phyloP scores from a whole-genome alignment of 2,797 vertebrate species.

The Danionella dracula region DNA sequence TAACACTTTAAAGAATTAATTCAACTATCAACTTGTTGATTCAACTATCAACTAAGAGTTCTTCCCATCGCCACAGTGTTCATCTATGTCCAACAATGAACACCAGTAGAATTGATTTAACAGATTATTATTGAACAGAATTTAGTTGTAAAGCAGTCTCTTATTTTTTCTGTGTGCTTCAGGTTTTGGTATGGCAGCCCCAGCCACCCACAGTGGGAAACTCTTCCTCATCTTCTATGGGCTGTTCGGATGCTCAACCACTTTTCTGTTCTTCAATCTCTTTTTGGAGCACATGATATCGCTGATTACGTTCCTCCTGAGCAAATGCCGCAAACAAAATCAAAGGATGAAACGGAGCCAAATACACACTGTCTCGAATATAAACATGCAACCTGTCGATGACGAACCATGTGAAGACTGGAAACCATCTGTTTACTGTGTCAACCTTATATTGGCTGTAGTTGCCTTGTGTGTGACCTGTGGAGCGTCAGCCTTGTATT shows the following conservation, averaged over 20 bases:
- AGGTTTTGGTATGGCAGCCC: constrained; percentile 63
- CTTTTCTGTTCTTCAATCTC: constrained; percentile 63
- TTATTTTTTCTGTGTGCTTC: background rate
- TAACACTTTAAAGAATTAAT: no score
- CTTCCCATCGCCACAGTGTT: no score
- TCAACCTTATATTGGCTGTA: constrained; percentile 50
- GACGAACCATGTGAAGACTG: constrained; percentile 12
- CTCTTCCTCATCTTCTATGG: constrained; percentile 63
- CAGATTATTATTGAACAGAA: no score
- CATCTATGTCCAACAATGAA: no score
- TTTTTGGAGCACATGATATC: constrained; percentile 58
- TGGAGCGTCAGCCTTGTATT: constrained; percentile 55
- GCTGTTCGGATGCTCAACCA: constrained; percentile 58
- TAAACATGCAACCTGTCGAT: constrained; percentile 3
- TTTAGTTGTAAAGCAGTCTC: no score
- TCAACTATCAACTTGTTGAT: no score
- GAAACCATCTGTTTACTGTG: constrained; percentile 56
- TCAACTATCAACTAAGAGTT: no score
- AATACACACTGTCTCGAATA: background rate
- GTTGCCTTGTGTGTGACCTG: constrained; percentile 50
- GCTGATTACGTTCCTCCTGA: constrained; percentile 43
- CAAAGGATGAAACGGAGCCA: background rate
- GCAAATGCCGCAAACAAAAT: constrained; percentile 32
- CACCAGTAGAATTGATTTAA: no score
- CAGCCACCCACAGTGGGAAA: constrained; percentile 52